Conservation (phyloP, 1,140 invertebrate species). For the Brachionus rubens region DNA sequence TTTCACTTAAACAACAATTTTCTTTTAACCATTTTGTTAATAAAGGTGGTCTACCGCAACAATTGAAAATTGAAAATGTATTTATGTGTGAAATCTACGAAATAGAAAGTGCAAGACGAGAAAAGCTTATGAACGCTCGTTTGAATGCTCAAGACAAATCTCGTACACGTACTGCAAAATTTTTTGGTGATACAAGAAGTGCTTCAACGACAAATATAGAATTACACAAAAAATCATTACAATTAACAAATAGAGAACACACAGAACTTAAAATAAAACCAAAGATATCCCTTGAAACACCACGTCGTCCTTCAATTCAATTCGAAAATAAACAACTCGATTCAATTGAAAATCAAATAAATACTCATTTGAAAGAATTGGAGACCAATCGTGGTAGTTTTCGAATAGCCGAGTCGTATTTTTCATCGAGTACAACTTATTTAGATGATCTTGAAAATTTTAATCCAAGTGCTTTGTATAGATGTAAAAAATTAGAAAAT, state of each 20-base stretch:
- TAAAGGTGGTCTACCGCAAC: background rate
- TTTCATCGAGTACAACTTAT: background rate
- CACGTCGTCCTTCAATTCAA: background rate
- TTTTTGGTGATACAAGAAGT: background rate
- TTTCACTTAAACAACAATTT: too few relatives aligned
- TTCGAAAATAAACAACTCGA: conserved; percentile 3
- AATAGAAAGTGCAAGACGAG: background rate
- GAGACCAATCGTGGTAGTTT: conserved; percentile 2
- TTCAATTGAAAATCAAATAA: conserved; percentile 27
- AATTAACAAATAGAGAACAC: background rate
- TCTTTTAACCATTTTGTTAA: background rate
- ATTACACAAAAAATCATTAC: background rate
- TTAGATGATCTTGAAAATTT: conserved; percentile 21
- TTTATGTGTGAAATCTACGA: background rate
- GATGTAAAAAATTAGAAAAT: conserved; percentile 16
- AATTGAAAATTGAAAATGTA: background rate
- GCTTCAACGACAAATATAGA: background rate
- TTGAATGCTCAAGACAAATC: background rate
- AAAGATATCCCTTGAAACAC: background rate
- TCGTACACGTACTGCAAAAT: background rate
- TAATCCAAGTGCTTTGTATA: conserved; percentile 21
- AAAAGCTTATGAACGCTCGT: conserved; percentile 5
- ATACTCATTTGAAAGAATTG: conserved; percentile 13
- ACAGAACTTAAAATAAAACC: background rate
- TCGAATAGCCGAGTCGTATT: conserved; percentile 14